Evolutionary conservation across 2,888 invertebrate species (phyloP), one percentile per base, ranked within the genome.

Genomic region (Dryadula phaetusa): DNA sequence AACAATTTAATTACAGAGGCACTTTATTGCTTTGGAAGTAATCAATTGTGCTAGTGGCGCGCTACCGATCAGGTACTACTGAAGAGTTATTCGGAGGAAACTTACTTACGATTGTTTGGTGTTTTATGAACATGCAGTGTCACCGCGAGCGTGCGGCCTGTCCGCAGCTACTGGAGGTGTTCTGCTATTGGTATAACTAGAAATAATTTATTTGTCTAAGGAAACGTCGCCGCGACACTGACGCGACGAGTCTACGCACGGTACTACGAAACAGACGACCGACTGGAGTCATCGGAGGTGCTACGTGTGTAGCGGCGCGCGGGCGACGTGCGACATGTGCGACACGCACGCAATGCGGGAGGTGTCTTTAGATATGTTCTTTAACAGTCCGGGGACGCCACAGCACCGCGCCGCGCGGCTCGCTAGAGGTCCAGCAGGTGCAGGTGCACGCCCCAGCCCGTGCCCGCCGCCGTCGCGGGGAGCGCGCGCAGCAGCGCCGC

Each of bases 401-500:
- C n/a, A 7, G 16, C 18, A 7, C 16, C 16, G 44, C 44, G 8
- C 18, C 42, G 16, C 4, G 47, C 14, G 1, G 49, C 6, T 8
- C 20, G 67, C 71, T 75, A 79, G 20, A 81, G 70, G 18, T 64
- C 42, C 86, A 92, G 95, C 7, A 95, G 94, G 75, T 95, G 95
- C 80, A 95, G 94, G 61, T 95, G 94, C 2, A 95, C 94, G 67
- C 94, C 94, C 96, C 96, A 96, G 71, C 95, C 95, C 40, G 94
- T 94, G 64, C 94, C 89, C 22, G 95, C 95, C 34, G 94, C 93
- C 95, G 95, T 95, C 0, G 88, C 77, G 40, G 96, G 96, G 80
- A 96, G 94, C 75, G 94, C 90, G 14, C 79, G 79, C 72, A 95
- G 84, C 73, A 95, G 93, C 44, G 54, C 86, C 80, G 67, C 90